Conservation (phyloP, 2,113 vertebrate species). For the Grallaria varia region DNA sequence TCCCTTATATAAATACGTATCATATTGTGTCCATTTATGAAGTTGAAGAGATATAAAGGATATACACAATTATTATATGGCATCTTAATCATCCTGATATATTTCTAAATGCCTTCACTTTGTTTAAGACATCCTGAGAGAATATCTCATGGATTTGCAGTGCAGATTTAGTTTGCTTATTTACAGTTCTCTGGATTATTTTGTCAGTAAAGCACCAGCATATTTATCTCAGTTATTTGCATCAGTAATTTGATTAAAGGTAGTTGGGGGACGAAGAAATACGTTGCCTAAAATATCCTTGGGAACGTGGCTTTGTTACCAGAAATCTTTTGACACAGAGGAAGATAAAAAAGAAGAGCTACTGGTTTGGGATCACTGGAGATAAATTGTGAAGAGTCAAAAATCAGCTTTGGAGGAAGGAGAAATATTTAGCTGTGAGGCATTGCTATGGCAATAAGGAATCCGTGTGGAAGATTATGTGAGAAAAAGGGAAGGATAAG, state of each 20-base stretch:
- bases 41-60: neutral
- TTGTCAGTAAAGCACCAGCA: neutral
- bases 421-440: conserved; percentile 52
- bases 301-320: conserved; percentile 34
- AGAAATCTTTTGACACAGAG: conserved; percentile 26
- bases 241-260: conserved; percentile 54
- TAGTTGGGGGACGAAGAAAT: conserved; percentile 18
- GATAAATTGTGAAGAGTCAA: conserved; percentile 45
- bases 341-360: conserved; percentile 58
- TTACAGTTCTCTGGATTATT: conserved; percentile 42
- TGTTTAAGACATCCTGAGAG: neutral
- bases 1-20: neutral
- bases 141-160: neutral
- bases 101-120: neutral
- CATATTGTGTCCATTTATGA: neutral
- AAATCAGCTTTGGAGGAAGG: conserved; percentile 57
- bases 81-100: neutral
- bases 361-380: conserved; percentile 39
- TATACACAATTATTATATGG: neutral
- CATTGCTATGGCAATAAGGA: conserved; percentile 58
- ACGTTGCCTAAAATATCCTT: conserved; percentile 7
- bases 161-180: conserved; percentile 23
- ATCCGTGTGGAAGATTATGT: conserved; percentile 19
- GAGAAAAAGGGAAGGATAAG: conserved; percentile 46
- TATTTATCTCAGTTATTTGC: conserved; percentile 48